Percentiles rank a stretch among this genome's conserved stretches.
Evolutionary conservation across 2,113 vertebrate genomes (phyloP).

Genomic region (Tursiops truncatus): DNA sequence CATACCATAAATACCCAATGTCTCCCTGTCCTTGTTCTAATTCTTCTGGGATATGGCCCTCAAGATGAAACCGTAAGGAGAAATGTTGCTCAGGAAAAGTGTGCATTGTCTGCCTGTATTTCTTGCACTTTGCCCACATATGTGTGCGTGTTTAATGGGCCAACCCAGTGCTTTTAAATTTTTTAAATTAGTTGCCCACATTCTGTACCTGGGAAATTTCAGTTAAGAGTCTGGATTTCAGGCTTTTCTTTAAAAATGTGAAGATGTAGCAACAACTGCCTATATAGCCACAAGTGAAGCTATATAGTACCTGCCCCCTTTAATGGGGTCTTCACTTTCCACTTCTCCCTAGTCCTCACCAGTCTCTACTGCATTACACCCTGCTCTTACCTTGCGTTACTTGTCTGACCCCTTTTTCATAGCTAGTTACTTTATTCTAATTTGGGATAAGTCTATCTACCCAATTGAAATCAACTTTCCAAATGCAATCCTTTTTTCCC

Average conservation of each 20-base stretch:
- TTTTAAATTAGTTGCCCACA: background rate
- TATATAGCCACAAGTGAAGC: background rate
- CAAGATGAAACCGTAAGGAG: background rate
- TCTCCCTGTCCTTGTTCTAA: background rate
- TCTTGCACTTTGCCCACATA: background rate
- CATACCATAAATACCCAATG: background rate
- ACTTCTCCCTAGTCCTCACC: background rate
- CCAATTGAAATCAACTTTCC: background rate
- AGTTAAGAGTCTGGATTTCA: background rate
- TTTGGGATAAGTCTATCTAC: background rate
- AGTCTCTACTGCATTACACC: background rate
- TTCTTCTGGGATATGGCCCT: background rate
- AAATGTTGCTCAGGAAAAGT: background rate
- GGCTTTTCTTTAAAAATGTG: background rate
- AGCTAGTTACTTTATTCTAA: background rate
- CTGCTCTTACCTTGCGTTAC: background rate
- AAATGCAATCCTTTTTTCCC: background rate
- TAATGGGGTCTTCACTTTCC: background rate
- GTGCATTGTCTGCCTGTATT: accelerated
- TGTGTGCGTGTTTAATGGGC: background rate
- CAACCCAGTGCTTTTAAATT: background rate
- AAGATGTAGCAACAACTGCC: background rate
- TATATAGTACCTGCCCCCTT: too few relatives aligned
- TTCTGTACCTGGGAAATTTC: background rate
- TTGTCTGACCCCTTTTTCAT: background rate